Evolutionary conservation across 2,797 vertebrate genomes (phyloP).

Genomic region (Girardinus metallicus): DNA sequence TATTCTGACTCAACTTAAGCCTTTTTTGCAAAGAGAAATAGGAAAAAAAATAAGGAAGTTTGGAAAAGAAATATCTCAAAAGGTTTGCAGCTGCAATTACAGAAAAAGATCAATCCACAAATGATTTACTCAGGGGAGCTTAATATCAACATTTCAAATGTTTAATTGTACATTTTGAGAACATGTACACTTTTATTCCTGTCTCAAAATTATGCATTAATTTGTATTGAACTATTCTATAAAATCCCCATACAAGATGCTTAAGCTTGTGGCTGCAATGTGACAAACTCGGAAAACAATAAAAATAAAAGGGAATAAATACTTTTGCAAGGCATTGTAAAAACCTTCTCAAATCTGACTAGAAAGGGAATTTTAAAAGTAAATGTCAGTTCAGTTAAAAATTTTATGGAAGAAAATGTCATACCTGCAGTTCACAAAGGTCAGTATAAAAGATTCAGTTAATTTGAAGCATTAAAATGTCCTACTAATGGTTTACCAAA

Average conservation of each 20-base stretch:
- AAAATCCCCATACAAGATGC: not conserved
- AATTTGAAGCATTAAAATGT: slow-evolving; percentile 18
- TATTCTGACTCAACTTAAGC: not conserved
- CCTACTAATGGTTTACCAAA: not conserved
- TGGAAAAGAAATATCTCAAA: not conserved
- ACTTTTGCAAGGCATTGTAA: not conserved
- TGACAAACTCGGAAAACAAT: not conserved
- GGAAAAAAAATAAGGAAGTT: not conserved
- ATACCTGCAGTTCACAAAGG: slow-evolving; percentile 29
- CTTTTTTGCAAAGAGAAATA: not conserved
- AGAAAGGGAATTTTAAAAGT: not conserved
- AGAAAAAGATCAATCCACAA: not conserved
- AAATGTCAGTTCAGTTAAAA: slow-evolving; percentile 21
- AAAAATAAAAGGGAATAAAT: not conserved
- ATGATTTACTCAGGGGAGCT: not conserved
- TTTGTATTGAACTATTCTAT: not conserved
- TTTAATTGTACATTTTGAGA: not conserved
- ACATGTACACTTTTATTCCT: not conserved
- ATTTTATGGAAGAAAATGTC: slow-evolving; percentile 17
- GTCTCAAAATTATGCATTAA: not conserved
- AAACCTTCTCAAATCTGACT: slow-evolving; percentile 12
- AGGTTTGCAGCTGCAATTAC: not conserved
- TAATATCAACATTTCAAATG: not conserved
- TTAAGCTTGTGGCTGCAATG: not conserved
- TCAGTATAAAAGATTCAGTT: slow-evolving; percentile 18